Evolutionary conservation across 2,888 invertebrate species (phyloP).

Genomic region (Euproctis similis): DNA sequence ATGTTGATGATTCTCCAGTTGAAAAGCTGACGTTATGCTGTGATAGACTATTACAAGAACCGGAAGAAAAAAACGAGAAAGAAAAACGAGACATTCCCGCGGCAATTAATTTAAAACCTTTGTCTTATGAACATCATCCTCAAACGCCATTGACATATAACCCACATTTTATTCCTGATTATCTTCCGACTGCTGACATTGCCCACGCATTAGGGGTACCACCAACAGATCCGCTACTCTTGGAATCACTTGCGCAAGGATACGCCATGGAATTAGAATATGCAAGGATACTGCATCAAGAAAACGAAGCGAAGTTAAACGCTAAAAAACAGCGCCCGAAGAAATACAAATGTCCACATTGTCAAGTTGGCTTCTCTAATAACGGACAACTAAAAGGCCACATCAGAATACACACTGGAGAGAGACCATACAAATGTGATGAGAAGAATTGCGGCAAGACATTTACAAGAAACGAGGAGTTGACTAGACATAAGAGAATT

Average conservation of each 20-base stretch:
- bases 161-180: slow-evolving; percentile 47
- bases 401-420: slow-evolving; percentile 93
- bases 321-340: slow-evolving; percentile 88
- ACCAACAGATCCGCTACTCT: slow-evolving; percentile 61
- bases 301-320: slow-evolving; percentile 81
- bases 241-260: slow-evolving; percentile 69
- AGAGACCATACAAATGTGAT: slow-evolving; percentile 91
- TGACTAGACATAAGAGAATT: slow-evolving; percentile 93
- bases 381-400: slow-evolving; percentile 95
- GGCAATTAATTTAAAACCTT: slow-evolving; percentile 14
- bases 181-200: slow-evolving; percentile 54
- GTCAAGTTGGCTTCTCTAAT: slow-evolving; percentile 94
- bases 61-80: slow-evolving; percentile 30
- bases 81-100: slow-evolving; percentile 19
- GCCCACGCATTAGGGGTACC: slow-evolving; percentile 66
- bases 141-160: slow-evolving; percentile 31
- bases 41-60: slow-evolving; percentile 50
- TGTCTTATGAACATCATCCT: slow-evolving; percentile 13
- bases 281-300: slow-evolving; percentile 81
- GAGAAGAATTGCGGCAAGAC: slow-evolving; percentile 90
- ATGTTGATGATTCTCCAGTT: slow-evolving; percentile 45
- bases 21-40: slow-evolving; percentile 55
- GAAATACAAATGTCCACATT: slow-evolving; percentile 93
- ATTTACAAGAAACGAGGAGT: slow-evolving; percentile 93
- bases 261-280: slow-evolving; percentile 82